phyloP scores from a whole-genome alignment of 2,113 vertebrate species.

The Laticauda colubrina region DNA sequence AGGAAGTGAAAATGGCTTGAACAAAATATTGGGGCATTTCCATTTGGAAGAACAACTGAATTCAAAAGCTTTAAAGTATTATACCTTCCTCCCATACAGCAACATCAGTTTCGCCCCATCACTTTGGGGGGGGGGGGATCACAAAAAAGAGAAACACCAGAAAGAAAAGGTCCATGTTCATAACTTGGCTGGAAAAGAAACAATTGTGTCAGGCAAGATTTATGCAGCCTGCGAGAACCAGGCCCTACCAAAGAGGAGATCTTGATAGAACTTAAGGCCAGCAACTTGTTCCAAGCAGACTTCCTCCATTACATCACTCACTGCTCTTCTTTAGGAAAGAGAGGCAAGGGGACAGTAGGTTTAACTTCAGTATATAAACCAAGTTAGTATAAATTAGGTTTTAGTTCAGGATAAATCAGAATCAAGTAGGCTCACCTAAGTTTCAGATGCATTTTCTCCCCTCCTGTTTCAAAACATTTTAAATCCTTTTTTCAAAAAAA shows the following conservation, averaged over 20 bases:
- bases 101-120: background rate
- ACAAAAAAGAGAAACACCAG: background rate
- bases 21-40: background rate
- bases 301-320: background rate
- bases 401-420: background rate
- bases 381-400: background rate
- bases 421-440: background rate
- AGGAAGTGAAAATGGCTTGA: background rate
- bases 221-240: background rate
- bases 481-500: too few relatives aligned
- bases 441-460: background rate
- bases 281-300: background rate
- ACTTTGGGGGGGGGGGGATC: background rate
- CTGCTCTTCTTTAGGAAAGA: background rate
- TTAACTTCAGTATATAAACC: background rate
- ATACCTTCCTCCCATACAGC: background rate
- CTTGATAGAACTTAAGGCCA: background rate
- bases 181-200: slow-evolving; percentile 11
- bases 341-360: background rate
- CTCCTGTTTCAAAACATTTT: background rate
- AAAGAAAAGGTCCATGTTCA: background rate
- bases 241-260: background rate
- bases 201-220: background rate
- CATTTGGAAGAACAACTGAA: slow-evolving; percentile 4
- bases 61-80: background rate